phyloP scores from a whole-genome alignment of 2,888 invertebrate species.

The Apotomis capreana region DNA sequence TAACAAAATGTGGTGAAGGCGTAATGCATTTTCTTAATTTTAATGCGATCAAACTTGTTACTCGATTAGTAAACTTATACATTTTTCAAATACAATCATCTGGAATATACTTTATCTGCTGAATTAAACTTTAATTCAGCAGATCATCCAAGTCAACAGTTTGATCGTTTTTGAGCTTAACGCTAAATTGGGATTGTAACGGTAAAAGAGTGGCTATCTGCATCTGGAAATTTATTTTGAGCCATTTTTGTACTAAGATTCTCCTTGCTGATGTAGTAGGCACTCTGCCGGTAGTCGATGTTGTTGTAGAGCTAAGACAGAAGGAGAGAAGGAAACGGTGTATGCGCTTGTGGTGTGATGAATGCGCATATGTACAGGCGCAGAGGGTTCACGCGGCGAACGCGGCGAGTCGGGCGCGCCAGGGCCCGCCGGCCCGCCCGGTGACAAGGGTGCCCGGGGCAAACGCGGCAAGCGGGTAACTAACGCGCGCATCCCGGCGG shows the following conservation, averaged over 20 bases:
- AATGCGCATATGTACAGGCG: conserved; percentile 75
- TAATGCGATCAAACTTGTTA: neutral
- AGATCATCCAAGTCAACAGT: neutral
- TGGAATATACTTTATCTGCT: no score
- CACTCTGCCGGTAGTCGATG: conserved; percentile 6
- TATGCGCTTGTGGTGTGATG: conserved; percentile 43
- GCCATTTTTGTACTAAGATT: neutral
- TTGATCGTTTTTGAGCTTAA: neutral
- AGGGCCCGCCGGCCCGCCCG: conserved; percentile 89
- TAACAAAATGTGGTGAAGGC: conserved; percentile 16
- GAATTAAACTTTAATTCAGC: no score
- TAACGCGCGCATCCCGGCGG: conserved; percentile 40
- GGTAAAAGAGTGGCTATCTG: neutral
- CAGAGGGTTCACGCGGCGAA: conserved; percentile 88
- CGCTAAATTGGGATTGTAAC: neutral
- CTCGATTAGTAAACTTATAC: neutral
- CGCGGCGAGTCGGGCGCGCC: conserved; percentile 91
- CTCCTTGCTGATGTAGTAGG: neutral
- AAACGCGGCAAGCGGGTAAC: conserved; percentile 97
- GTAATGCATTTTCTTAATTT: neutral
- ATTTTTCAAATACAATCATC: no score
- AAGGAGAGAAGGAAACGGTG: conserved; percentile 9
- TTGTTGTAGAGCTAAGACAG: conserved; percentile 26
- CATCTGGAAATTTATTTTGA: neutral
- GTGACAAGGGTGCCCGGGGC: conserved; percentile 95